Base-by-base conservation (phyloP, 2,888 invertebrate species). In the Exephanes ischioxanthus region DNA sequence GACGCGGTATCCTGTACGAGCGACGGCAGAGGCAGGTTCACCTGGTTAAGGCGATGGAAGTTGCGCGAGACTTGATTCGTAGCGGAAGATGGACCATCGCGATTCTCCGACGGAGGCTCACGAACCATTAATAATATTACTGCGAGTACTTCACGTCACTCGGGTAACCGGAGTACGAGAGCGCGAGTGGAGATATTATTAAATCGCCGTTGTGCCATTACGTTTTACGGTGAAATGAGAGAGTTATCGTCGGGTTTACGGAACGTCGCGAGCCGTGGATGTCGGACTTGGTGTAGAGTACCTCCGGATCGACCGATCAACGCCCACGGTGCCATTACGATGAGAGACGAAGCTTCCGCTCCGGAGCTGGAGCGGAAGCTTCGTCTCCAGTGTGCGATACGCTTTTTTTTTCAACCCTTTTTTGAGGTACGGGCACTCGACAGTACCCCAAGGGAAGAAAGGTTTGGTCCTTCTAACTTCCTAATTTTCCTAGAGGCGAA, bases 181-280 rank as follows among this genome's bases (percentile, higher is more conserved):
- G 88, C 89, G 90, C 90, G 89, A 88, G 82, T 87, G 87, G 33
- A 22, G 51, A 30, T 90, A 91, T 91, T 92, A 91, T 92, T 92
- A 90, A 91, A 91, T 91, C 88, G 91, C 90, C 79, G 89, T 90
- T 90, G 90, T 90, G 90, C 90, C 89, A 91, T 90, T 90, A 91
- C 90, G 89, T 89, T 91, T 90, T 90, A 91, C 90, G 88, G 89
- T 89, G 90, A 89, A 91, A 91, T 91, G 90, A 92, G 90, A 90
- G 90, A 89, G 89, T 88, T 90, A 90, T 90, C 89, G 87, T 22
- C 48, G 67, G 48, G 75, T 66, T 41, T 41, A 22, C 41, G 22
- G 16, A 45, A 41, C 6, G n/a, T 30, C 30, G 11, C 30, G 2
- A 19, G 26, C 14, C 37, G 73, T 48, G 61, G 58, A 26, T 61